phyloP scores from a whole-genome alignment of 1,140 invertebrate species.

The Cyclina sinensis region DNA sequence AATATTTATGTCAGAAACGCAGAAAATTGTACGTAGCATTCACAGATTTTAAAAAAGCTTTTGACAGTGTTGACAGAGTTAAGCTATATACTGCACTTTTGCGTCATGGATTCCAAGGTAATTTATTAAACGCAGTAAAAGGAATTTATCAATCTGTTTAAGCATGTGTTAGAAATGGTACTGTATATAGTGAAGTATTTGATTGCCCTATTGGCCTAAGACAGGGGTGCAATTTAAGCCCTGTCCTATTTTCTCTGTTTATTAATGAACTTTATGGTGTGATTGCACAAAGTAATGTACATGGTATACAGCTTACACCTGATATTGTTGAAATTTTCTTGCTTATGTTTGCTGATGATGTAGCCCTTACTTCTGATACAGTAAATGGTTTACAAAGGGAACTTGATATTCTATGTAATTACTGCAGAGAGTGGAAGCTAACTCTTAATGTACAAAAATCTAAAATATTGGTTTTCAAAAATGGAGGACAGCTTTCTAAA shows the following conservation, averaged over 20 bases:
- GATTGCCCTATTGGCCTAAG: not conserved
- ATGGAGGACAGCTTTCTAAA: not conserved
- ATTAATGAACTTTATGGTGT: conserved; percentile 29
- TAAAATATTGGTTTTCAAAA: too few species aligned
- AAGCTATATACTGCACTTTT: conserved; percentile 7
- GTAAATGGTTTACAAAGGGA: conserved; percentile 22
- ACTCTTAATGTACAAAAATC: not conserved
- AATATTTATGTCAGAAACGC: not conserved
- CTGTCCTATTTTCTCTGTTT: conserved; percentile 32
- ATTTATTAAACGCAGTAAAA: not conserved
- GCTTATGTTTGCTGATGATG: too few species aligned
- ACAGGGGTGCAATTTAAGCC: conserved; percentile 1
- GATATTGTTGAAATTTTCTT: too few species aligned
- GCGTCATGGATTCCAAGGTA: conserved; percentile 2
- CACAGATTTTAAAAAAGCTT: conserved; percentile 21
- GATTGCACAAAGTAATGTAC: not conserved
- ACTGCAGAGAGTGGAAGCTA: not conserved
- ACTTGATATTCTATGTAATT: not conserved
- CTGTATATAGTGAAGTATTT: conserved; percentile 13
- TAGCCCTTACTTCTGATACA: conserved; percentile 13
- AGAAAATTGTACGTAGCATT: conserved; percentile 15
- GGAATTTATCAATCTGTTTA: conserved; percentile 51
- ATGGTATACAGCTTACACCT: conserved; percentile 18
- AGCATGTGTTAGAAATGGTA: conserved; percentile 19
- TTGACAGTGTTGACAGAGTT: conserved; percentile 18